These are phyloP conservation scores for Ophion costatus DNA, from an alignment of 2,888 invertebrate genomes.

Conservation along the genomic window DNA sequence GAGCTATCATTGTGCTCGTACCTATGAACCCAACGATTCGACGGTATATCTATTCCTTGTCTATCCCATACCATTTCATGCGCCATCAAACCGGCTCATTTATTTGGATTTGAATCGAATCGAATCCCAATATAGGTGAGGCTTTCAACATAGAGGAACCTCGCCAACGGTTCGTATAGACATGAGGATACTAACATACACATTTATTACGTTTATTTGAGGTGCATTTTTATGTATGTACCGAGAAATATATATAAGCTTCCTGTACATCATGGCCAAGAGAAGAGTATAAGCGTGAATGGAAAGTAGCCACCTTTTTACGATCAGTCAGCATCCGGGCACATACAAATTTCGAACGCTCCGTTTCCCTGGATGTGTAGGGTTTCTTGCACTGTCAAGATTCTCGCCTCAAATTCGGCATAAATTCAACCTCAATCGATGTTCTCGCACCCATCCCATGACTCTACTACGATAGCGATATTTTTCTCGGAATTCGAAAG, in stretches of 20 bases:
- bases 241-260: no score
- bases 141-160: not conserved
- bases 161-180: not conserved
- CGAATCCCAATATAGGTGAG: not conserved
- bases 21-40: constrained; percentile 2
- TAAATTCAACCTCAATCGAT: not conserved
- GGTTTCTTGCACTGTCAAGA: not conserved
- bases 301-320: not conserved
- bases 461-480: not conserved
- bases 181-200: no score
- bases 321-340: not conserved
- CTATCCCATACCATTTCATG: constrained; percentile 44
- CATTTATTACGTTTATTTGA: no score
- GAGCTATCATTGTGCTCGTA: constrained; percentile 8
- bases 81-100: constrained; percentile 41
- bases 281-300: not conserved
- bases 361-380: not conserved
- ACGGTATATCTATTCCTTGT: constrained; percentile 34
- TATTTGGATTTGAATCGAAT: constrained; percentile 28
- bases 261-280: not conserved
- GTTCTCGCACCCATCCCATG: constrained; percentile 12
- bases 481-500: not conserved
- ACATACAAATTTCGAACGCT: constrained; percentile 20
- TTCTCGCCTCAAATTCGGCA: not conserved
- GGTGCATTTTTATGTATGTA: no score